These are phyloP conservation scores for Dipodomys ordii DNA, from an alignment of 2,113 vertebrate genomes.

Conservation along the genomic window DNA sequence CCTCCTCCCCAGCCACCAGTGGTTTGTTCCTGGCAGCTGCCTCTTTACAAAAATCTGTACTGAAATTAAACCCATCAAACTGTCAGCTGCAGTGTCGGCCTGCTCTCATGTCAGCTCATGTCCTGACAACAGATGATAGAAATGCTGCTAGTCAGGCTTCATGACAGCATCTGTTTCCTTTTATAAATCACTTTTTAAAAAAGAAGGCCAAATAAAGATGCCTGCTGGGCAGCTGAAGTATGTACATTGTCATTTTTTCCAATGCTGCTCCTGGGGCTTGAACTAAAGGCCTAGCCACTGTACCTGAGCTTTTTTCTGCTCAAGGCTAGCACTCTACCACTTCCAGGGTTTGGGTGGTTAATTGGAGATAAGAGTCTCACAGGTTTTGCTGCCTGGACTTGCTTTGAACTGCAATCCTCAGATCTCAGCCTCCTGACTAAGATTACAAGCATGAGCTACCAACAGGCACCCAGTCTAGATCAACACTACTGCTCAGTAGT, in stretches of 20 bases:
- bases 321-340: too few relatives aligned
- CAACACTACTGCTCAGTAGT: too few relatives aligned
- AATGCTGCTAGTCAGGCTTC: constrained; percentile 86
- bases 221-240: constrained; percentile 74
- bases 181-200: constrained; percentile 79
- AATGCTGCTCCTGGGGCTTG: too few relatives aligned
- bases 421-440: too few relatives aligned
- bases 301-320: too few relatives aligned
- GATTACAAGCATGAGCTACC: too few relatives aligned
- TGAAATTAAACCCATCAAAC: constrained; percentile 87
- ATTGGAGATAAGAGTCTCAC: too few relatives aligned
- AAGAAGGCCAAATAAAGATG: constrained; percentile 83
- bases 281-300: too few relatives aligned
- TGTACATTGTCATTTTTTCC: not conserved
- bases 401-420: too few relatives aligned
- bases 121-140: constrained; percentile 89
- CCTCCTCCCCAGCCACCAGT: constrained; percentile 76
- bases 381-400: too few relatives aligned
- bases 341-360: too few relatives aligned
- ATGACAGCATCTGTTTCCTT: constrained; percentile 63
- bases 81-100: constrained; percentile 83
- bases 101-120: constrained; percentile 87
- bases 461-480: too few relatives aligned
- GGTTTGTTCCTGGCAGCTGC: constrained; percentile 83
- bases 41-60: constrained; percentile 86